Conservation (phyloP, 2,113 vertebrate species). For the Marmota monax region DNA sequence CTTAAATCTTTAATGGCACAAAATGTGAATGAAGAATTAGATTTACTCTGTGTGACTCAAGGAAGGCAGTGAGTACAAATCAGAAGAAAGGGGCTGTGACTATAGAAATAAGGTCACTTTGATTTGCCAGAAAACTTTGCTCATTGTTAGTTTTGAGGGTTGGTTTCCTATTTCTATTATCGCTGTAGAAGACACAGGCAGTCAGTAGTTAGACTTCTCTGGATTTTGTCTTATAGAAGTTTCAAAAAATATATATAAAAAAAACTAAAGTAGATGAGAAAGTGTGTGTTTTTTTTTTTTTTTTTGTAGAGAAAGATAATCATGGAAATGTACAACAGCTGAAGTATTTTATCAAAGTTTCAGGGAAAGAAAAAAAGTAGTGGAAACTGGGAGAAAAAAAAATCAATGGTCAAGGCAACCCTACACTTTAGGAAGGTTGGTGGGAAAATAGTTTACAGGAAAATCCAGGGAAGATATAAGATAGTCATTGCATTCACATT, state of each 20-base stretch:
- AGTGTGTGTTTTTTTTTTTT: neutral
- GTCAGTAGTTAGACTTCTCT: neutral
- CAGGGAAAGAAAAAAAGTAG: too few relatives aligned
- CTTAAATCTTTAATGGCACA: neutral
- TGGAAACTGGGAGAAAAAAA: neutral
- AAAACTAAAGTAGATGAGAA: neutral
- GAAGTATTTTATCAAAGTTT: neutral
- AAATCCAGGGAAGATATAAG: neutral
- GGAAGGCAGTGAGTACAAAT: neutral
- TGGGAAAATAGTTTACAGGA: neutral
- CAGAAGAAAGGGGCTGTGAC: neutral
- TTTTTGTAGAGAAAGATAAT: neutral
- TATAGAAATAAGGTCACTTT: neutral
- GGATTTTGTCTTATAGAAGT: neutral
- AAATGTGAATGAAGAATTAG: neutral
- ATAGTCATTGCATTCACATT: neutral
- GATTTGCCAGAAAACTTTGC: neutral
- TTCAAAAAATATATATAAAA: neutral
- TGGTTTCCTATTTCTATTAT: neutral
- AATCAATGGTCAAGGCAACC: neutral
- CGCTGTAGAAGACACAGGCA: neutral
- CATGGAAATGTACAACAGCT: neutral
- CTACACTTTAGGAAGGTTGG: neutral
- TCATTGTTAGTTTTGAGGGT: neutral
- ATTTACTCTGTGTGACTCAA: neutral